Evolutionary conservation across 2,888 invertebrate genomes (phyloP).

Genomic region (Agrotis puta): DNA sequence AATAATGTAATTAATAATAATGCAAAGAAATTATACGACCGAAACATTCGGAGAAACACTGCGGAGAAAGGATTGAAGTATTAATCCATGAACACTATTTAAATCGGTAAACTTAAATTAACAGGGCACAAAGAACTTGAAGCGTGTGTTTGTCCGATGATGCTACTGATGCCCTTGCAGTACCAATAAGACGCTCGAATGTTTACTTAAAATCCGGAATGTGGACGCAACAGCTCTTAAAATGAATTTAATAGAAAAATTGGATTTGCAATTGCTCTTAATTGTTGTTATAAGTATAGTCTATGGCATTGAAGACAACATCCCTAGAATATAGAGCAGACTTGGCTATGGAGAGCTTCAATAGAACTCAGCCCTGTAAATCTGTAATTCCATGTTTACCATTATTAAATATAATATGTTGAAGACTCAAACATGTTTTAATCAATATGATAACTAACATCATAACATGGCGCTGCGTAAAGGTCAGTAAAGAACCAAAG

Average conservation of each 20-base stretch:
- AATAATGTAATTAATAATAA: slow-evolving; percentile 12
- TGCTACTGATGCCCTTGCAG: slow-evolving; percentile 41
- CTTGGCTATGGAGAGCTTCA: no score
- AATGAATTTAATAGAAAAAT: slow-evolving; percentile 70
- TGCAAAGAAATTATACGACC: background rate
- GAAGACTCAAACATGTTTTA: no score
- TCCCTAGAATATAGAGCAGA: no score
- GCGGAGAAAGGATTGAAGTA: slow-evolving; percentile 23
- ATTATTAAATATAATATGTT: no score
- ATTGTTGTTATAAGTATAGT: no score
- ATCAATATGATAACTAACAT: no score
- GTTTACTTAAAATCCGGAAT: slow-evolving; percentile 49
- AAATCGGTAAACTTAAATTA: slow-evolving; percentile 23
- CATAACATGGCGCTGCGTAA: no score
- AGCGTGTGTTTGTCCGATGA: slow-evolving; percentile 18
- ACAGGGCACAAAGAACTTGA: slow-evolving; percentile 31
- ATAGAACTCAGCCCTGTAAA: no score
- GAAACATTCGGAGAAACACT: slow-evolving; percentile 23
- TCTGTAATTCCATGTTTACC: no score
- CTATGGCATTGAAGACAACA: no score
- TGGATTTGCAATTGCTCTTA: slow-evolving; percentile 62
- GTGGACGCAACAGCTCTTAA: slow-evolving; percentile 48
- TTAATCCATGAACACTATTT: slow-evolving; percentile 20
- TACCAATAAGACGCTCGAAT: slow-evolving; percentile 40
- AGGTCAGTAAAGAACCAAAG: no score